Base-by-base conservation (phyloP, 2,888 invertebrate genomes). In the Orthonevra nobilis region DNA sequence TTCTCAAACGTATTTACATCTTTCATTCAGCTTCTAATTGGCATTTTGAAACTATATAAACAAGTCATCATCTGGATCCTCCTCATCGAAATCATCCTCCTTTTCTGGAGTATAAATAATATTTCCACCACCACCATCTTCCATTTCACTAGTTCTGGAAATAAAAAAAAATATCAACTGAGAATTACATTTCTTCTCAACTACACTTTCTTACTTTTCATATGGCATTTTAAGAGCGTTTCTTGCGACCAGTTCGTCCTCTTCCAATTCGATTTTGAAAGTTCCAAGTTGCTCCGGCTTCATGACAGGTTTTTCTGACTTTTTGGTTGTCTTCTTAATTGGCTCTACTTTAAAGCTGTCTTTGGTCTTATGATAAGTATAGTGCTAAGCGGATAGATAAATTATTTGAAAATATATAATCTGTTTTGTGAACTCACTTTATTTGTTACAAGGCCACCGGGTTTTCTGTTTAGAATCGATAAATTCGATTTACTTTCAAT, bases 61-160 rank as follows among this genome's bases (percentile, higher is more conserved):
- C 74, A 96, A 90, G 89, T 96, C 96, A 87, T 96, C 95, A 90
- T 96, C 96, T 1, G 95, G 95, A 89, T 96, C 95, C 88, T 95
- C 95, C 84, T 95, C 95, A 85, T 96, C 96, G 90, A 94, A 93
- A 86, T 95, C 95, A 87, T 95, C 95, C 1, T 92, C 91, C 58
- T 92, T 92, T 88, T 96, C 95, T 6, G 95, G 93, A 81, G 93
- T 91, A 85, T 96, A 95, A 82, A 92, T 91, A 28, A 95, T 94
- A 85, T 92, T 92, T 36, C 92, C 92, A 72, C 91, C 91, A 0
- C 90, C 89, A 64, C 92, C 91, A 73, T 90, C 91, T 0, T 90
- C 89, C 61, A 90, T 87, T 81, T 90, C 89, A 50, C 90, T 89
- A 81, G 90, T 90, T 82, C 84, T 88, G 52, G 1, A 77, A 63